Base-by-base conservation (phyloP, 2,113 vertebrate genomes). In the Semnornis frantzii region DNA sequence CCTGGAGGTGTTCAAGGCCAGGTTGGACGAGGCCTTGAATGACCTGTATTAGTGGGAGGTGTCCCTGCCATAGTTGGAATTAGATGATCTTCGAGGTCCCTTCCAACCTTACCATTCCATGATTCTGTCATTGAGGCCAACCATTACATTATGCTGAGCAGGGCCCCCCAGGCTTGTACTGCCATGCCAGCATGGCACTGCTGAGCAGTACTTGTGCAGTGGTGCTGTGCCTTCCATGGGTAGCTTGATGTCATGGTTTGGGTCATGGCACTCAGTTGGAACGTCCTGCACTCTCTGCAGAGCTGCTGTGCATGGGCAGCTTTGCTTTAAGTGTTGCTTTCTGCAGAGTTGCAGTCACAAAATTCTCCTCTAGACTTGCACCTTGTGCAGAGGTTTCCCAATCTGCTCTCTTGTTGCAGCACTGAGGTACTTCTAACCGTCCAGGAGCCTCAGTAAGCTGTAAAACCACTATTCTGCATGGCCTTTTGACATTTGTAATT, bases 131-230 rank as follows among this genome's bases (percentile, higher is more conserved):
- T 30, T 4, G 39, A 66, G 64, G n/a, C 20, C 31, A 16, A 21
- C 44, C 42, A 10, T n/a, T 25, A 24, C 10, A 24, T 33, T 31
- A 15, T 31, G 28, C 21, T 44, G 64, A 66, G 6, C 25, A 1
- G 2, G 9, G 64, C 11, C 9, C 13, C 5, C 8, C 3, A 6
- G 66, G 60, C 28, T 69, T 14, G 34, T 8, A 42, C 31, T 10
- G 50, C n/a, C 20, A 0, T 5, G 31, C 2, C 10, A 3, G 28
- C 0, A 1, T 6, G 37, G 37, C 24, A 4, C 23, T 0, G 3
- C 60, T 14, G 68, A 5, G 48, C 6, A 24, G 5, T 4, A 8
- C 30, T 4, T 0, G 1, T 3, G 52, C 1, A 2, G 37, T 11
- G 48, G 48, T 13, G 50, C 58, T 0, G 4, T 17, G n/a, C 17